Evolutionary conservation across 1,140 invertebrate species (phyloP).

Genomic region (Meloidogyne floridensis): DNA sequence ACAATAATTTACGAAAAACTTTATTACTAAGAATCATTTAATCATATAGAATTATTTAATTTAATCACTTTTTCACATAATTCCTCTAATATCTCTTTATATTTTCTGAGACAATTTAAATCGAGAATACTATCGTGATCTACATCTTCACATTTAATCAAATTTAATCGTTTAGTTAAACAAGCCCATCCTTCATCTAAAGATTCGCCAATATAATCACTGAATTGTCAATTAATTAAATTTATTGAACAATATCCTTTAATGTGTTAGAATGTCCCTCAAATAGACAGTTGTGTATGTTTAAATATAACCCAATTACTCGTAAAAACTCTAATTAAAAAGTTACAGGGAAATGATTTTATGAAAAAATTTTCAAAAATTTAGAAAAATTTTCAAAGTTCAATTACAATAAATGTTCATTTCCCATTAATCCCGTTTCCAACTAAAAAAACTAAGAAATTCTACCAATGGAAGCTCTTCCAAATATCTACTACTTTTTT

Average conservation of each 20-base stretch:
- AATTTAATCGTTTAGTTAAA: background rate
- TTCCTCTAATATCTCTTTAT: background rate
- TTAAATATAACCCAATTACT: no score
- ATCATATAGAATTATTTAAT: background rate
- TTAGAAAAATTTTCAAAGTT: no score
- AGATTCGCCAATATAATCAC: background rate
- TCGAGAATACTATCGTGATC: constrained; percentile 13
- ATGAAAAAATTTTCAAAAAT: no score
- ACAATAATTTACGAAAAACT: background rate
- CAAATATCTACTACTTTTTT: no score
- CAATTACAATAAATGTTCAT: no score
- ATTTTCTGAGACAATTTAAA: background rate
- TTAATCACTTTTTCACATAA: background rate
- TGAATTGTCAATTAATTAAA: background rate
- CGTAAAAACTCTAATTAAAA: no score
- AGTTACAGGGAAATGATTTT: no score
- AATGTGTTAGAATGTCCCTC: no score
- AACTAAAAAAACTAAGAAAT: no score
- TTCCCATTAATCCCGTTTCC: no score
- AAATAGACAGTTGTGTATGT: no score
- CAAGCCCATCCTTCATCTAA: background rate
- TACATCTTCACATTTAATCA: background rate
- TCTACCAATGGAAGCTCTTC: no score
- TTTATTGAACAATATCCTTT: background rate
- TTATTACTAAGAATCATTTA: background rate